Conservation (phyloP, 1,140 invertebrate species). For the Brachionus paranguensis region DNA sequence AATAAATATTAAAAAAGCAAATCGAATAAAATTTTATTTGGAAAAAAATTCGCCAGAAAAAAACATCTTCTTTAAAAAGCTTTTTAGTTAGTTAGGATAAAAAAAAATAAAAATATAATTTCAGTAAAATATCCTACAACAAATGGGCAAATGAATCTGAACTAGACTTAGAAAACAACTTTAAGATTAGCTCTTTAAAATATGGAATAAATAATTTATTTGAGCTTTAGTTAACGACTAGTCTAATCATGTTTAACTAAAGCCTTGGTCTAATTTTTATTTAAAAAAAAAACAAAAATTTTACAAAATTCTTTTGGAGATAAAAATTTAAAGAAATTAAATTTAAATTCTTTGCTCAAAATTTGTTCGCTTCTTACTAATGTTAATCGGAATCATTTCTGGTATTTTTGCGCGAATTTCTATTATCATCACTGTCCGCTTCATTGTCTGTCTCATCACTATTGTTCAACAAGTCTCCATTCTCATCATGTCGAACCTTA, state of each 20-base stretch:
- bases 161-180: not conserved
- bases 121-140: not conserved
- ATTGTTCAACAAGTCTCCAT: conserved; percentile 20
- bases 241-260: not conserved
- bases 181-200: not conserved
- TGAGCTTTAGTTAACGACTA: not conserved
- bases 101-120: not conserved
- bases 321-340: not conserved
- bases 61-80: not conserved
- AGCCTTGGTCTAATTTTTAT: not conserved
- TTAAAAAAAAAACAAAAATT: not conserved
- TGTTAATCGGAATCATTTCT: not conserved
- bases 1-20: not conserved
- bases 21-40: not conserved
- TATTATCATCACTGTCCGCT: not conserved
- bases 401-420: not conserved
- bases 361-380: not conserved
- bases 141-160: not conserved
- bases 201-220: not conserved
- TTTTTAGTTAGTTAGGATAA: not conserved
- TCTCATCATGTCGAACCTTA: conserved; percentile 14
- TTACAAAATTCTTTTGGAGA: not conserved
- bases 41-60: not conserved
- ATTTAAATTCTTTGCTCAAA: not conserved
- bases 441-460: conserved; percentile 2